Evolutionary conservation across 2,888 invertebrate species (phyloP).

Genomic region (Caenorhabditis afra): DNA sequence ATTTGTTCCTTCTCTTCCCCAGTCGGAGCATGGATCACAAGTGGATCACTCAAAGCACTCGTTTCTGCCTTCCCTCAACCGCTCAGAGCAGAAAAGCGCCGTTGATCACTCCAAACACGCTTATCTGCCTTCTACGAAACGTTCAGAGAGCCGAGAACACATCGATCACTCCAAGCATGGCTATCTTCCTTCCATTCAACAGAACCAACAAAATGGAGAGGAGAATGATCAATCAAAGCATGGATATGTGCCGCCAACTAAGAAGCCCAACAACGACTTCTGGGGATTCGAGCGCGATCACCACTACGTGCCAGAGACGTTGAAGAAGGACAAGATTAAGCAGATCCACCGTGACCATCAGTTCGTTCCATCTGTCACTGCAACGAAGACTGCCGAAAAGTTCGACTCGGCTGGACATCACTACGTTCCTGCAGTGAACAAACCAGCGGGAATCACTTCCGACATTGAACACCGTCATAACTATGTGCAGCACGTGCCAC

Average conservation of each 20-base stretch:
- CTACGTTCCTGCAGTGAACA: constrained; percentile 40
- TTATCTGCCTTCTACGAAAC: constrained; percentile 16
- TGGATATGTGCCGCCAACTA: constrained; percentile 40
- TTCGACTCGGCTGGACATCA: constrained; percentile 28
- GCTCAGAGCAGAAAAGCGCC: not conserved
- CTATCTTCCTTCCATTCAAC: constrained; percentile 22
- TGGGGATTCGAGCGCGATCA: constrained; percentile 39
- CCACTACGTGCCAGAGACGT: constrained; percentile 48
- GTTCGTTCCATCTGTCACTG: constrained; percentile 43
- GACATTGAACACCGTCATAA: constrained; percentile 47
- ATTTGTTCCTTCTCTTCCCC: constrained; percentile 24
- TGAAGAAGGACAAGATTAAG: constrained; percentile 46
- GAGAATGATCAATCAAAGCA: constrained; percentile 33
- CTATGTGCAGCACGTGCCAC: constrained; percentile 29
- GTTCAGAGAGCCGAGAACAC: not conserved
- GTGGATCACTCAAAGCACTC: not conserved
- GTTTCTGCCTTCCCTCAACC: not conserved
- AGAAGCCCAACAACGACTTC: constrained; percentile 25
- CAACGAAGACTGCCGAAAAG: constrained; percentile 10
- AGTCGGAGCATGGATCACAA: not conserved
- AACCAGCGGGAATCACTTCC: constrained; percentile 25
- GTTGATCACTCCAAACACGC: constrained; percentile 11
- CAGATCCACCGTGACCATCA: constrained; percentile 48
- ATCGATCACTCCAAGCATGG: constrained; percentile 26
- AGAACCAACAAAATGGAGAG: constrained; percentile 1